Percentiles rank a stretch among this genome's conserved stretches.
Evolutionary conservation across 1,140 invertebrate genomes (phyloP).

Genomic region (Drosophila neocordata): DNA sequence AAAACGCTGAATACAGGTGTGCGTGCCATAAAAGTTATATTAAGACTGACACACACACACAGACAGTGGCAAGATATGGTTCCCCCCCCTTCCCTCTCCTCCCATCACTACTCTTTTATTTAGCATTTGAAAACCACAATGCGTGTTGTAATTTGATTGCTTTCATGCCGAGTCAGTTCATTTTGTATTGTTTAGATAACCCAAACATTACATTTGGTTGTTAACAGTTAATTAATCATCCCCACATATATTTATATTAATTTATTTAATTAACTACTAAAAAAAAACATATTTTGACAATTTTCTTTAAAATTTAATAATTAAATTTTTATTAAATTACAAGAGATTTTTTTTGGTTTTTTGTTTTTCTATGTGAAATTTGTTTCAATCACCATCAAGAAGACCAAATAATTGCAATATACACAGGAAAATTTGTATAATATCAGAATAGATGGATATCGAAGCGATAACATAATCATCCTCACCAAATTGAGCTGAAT

Average conservation of each 20-base stretch:
- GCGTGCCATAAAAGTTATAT: conserved; percentile 67
- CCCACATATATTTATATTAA: neutral
- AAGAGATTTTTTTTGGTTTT: too few species aligned
- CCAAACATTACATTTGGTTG: conserved; percentile 12
- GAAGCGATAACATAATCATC: neutral
- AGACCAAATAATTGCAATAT: neutral
- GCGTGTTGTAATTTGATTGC: conserved; percentile 39
- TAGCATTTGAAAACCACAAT: conserved; percentile 44
- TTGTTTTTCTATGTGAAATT: too few species aligned
- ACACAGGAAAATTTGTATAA: neutral
- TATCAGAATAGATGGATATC: neutral
- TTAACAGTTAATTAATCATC: conserved; percentile 5
- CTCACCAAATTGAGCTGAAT: neutral
- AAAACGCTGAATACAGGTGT: conserved; percentile 32
- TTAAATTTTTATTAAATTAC: too few species aligned
- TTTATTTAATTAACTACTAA: neutral
- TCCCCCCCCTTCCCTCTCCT: too few species aligned
- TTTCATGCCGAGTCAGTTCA: conserved; percentile 46
- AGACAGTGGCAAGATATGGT: too few species aligned
- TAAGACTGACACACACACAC: neutral
- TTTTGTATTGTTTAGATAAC: conserved; percentile 53
- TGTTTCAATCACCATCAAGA: neutral
- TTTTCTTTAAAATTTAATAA: too few species aligned
- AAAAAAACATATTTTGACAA: too few species aligned
- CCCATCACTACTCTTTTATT: too few species aligned